Base-by-base conservation (phyloP, 2,113 vertebrate genomes). In the Scopus umbretta region DNA sequence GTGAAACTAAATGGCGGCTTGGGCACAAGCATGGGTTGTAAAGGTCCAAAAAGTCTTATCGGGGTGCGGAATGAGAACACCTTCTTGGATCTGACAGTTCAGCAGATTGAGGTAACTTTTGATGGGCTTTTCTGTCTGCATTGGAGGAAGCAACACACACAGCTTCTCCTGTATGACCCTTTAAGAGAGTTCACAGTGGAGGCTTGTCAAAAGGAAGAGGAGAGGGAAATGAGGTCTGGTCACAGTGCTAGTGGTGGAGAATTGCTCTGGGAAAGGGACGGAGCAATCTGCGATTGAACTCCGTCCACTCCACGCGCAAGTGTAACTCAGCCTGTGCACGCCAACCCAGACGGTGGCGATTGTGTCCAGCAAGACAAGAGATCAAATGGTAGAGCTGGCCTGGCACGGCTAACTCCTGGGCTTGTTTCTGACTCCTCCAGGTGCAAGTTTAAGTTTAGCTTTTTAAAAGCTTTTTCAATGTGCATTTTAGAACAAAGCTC, bases 11-110 rank as follows among this genome's bases (percentile, higher is more conserved):
- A 99, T 86, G 99, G 99, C 0, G 99, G 99, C 34, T 93, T 99
- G 98, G 99, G 99, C 68, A 99, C 99, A 74, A 99, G 99, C 96
- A 99, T 99, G 99, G 99, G 99, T 73, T 99, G 99, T 75, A 99
- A 99, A 88, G 99, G 99, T 75, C 99, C 99, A 9, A 99, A 99
- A 97, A 99, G 99, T 80, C 98, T 99, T 43, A 99, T 99, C 20
- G 99, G 99, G 25, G 99, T 99, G 86, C 98, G 99, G 76, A 99
- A 98, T 4, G 99, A 99, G 96, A 99, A 99, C 96, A 99, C 99
- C 83, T 99, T 99, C 98, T 98, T 99, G 98, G 99, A 99, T 97
- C 98, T 99, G 94, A 99, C 99, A 0, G 99, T 99, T 76, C 98
- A 99, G 97, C 99, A 99, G 98, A 99, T 99, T 25, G 99, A 99